Evolutionary conservation across 2,797 vertebrate genomes (phyloP), one percentile per base, ranked within the genome.

Genomic region (Strix occidentalis): DNA sequence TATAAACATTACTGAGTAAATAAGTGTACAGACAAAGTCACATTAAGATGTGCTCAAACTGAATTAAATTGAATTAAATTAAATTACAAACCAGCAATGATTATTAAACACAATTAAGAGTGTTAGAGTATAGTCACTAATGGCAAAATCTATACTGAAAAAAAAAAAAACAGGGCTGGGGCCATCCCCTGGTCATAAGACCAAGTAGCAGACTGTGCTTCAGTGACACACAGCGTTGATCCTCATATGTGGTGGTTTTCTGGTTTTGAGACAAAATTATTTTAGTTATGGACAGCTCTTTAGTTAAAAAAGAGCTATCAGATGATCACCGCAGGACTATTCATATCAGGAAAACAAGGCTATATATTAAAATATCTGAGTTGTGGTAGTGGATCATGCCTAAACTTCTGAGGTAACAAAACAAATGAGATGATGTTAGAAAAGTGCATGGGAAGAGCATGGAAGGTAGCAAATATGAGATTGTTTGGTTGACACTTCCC

Each of bases 161-260:
- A 51, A 43, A 4, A 0, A 41, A 13, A 41, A 41, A 13, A 13
- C 13, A 33, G 9, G 12, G 4, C 13, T 65, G 46, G 20, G 20
- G 5, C 5, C 4, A 29, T 71, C 66, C 23, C 17, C 14, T 26
- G 11, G 4, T 43, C n/a, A 60, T 26, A 56, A 80, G 21, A 31
- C 23, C 51, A 78, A 74, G 25, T 2, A 78, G 8, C 12, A 81
- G 7, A 46, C 21, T 17, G 31, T 23, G 48, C 10, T 84, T 45
- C 39, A 28, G 13, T 17, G 48, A 45, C 26, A 69, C 25, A 33
- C 0, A 66, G n/a, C 10, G 26, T 66, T 48, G 28, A 39, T 51
- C 15, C 28, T 54, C 35, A 17, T 29, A n/a, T 16, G 2, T 31
- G 19, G 4, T 24, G 3, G 19, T 70, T 39, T 78, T 65, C 56